phyloP scores from a whole-genome alignment of 37 sponge, comb jelly and placozoan genomes.

The Diacarnus erythraeanus region DNA sequence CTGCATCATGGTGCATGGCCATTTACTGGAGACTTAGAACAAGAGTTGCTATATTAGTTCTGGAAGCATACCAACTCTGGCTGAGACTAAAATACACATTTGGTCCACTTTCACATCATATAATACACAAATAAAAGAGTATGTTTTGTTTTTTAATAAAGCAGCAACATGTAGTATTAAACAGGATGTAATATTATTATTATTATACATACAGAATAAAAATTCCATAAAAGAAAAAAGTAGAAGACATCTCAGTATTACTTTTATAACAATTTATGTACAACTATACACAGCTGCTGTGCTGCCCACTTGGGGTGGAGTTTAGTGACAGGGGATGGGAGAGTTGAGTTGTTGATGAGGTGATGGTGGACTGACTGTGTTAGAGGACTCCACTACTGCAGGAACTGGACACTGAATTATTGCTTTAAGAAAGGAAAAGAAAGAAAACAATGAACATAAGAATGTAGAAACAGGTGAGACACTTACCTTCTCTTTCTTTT shows the following conservation, averaged over 20 bases:
- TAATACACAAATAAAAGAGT: background rate
- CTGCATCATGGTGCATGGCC: background rate
- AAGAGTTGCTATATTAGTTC: conserved; percentile 5
- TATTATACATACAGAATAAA: background rate
- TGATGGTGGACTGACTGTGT: background rate
- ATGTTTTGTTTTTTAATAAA: no score
- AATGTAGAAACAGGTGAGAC: background rate
- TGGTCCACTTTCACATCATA: background rate
- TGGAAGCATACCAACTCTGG: conserved; percentile 40
- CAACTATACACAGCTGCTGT: background rate
- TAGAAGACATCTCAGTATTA: background rate
- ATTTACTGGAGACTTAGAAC: conserved; percentile 10
- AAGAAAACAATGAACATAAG: background rate
- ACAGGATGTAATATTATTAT: no score
- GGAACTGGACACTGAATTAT: background rate
- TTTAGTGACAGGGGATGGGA: conserved; percentile 7
- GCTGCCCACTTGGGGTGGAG: no score
- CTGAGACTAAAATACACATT: background rate
- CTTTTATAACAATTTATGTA: background rate
- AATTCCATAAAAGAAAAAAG: conserved; percentile 8
- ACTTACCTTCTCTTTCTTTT: conserved; percentile 67
- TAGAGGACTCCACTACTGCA: no score
- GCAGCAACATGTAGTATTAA: no score
- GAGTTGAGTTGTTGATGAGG: background rate
- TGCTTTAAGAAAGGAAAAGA: background rate